Conservation (phyloP, 2,888 invertebrate species). For the Rhagophthalmus giganteus region DNA sequence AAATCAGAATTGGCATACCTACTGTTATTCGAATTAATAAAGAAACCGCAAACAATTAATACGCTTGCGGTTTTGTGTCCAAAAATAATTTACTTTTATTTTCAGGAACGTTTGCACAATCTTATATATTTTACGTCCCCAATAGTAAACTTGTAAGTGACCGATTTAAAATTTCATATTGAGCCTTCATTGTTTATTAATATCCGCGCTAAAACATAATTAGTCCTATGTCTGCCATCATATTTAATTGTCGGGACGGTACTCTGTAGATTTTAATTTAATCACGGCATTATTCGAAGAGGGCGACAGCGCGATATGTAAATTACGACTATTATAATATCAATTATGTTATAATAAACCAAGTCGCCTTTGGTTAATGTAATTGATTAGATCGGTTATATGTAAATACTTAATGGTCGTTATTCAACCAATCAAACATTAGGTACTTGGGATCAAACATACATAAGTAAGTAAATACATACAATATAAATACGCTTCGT, state of each 20-base stretch:
- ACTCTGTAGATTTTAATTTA: constrained; percentile 12
- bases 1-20: constrained; percentile 17
- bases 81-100: constrained; percentile 12
- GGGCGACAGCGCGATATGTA: constrained; percentile 20
- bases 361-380: constrained; percentile 18
- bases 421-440: too few species aligned
- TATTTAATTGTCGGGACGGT: constrained; percentile 12
- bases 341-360: constrained; percentile 22
- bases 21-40: constrained; percentile 23
- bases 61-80: constrained; percentile 17
- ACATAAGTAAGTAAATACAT: too few species aligned
- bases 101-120: constrained; percentile 10
- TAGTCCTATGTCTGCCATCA: too few species aligned
- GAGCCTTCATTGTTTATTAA: too few species aligned
- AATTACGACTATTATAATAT: constrained; percentile 24
- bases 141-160: too few species aligned
- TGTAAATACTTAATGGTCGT: constrained; percentile 18
- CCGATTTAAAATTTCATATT: too few species aligned
- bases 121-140: too few species aligned
- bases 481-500: too few species aligned
- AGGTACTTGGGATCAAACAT: too few species aligned
- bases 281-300: constrained; percentile 15
- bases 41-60: constrained; percentile 23
- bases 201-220: too few species aligned
- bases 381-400: constrained; percentile 22